phyloP scores from a whole-genome alignment of 2,113 vertebrate genomes.

The Mustela lutreola region DNA sequence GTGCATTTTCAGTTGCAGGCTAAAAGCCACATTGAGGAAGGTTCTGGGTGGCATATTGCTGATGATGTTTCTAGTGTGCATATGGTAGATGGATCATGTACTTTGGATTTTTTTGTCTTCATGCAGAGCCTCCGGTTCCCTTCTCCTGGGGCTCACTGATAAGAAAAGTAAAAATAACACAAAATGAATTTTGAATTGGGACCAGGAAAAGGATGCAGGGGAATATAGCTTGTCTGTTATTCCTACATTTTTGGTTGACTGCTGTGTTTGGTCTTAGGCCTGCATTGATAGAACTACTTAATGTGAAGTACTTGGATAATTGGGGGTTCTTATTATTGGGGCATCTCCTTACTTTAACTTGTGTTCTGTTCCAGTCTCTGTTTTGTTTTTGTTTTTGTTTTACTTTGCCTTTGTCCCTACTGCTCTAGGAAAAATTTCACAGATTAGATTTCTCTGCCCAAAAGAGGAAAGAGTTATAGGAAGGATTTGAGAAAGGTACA shows the following conservation, averaged over 20 bases:
- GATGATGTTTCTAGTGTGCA: neutral
- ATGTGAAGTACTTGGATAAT: slow-evolving; percentile 3
- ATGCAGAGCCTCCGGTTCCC: neutral
- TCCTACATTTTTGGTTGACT: slow-evolving; percentile 9
- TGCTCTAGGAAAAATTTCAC: slow-evolving; percentile 43
- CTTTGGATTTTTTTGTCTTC: neutral
- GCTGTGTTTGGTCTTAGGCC: neutral
- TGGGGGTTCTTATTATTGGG: neutral
- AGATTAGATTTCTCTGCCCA: neutral
- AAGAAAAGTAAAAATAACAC: slow-evolving; percentile 44
- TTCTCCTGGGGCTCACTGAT: neutral
- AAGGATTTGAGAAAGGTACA: slow-evolving; percentile 29
- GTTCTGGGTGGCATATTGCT: neutral
- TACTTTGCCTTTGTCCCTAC: slow-evolving; percentile 8
- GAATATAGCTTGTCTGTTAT: neutral
- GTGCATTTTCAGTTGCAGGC: neutral
- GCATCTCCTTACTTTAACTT: neutral
- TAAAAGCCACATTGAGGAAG: neutral
- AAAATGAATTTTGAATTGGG: slow-evolving; percentile 43
- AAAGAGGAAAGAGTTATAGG: slow-evolving; percentile 2
- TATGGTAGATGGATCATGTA: neutral
- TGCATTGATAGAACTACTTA: neutral
- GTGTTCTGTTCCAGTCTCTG: neutral
- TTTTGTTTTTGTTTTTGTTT: too few relatives aligned
- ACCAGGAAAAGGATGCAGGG: neutral